phyloP scores from a whole-genome alignment of 2,113 vertebrate genomes.

The Vulpes ferrilata region DNA sequence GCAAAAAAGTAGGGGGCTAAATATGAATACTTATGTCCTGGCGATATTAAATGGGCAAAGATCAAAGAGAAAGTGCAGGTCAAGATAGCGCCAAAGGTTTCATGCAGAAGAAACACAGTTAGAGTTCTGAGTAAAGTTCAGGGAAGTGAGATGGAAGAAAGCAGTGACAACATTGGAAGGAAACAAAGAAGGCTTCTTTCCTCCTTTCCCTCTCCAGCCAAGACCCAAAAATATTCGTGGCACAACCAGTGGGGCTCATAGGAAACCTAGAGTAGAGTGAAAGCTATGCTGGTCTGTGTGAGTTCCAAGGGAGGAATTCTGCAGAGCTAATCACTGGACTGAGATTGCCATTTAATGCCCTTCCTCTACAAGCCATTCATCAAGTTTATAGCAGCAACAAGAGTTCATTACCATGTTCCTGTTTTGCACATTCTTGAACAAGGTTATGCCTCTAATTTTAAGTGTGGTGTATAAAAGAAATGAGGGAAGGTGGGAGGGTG shows the following conservation, averaged over 20 bases:
- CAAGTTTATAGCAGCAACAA: conserved; percentile 72
- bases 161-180: not conserved
- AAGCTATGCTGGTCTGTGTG: not conserved
- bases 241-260: not conserved
- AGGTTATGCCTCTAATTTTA: conserved; percentile 77
- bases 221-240: not conserved
- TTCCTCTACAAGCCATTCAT: conserved; percentile 65
- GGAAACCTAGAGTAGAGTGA: conserved; percentile 12
- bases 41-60: not conserved
- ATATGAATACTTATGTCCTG: not conserved
- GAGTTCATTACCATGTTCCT: conserved; percentile 75
- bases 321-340: conserved; percentile 68
- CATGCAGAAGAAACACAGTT: not conserved
- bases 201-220: not conserved
- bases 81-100: not conserved
- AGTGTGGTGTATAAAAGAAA: conserved; percentile 72
- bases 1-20: not conserved
- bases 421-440: conserved; percentile 74
- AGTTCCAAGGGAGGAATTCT: conserved; percentile 16
- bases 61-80: not conserved
- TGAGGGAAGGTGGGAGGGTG: conserved; percentile 45
- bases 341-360: conserved; percentile 62
- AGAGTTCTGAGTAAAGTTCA: not conserved
- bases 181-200: not conserved
- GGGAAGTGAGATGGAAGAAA: not conserved